Base-by-base conservation (phyloP, 2,113 vertebrate genomes). In the Rhineura floridana region DNA sequence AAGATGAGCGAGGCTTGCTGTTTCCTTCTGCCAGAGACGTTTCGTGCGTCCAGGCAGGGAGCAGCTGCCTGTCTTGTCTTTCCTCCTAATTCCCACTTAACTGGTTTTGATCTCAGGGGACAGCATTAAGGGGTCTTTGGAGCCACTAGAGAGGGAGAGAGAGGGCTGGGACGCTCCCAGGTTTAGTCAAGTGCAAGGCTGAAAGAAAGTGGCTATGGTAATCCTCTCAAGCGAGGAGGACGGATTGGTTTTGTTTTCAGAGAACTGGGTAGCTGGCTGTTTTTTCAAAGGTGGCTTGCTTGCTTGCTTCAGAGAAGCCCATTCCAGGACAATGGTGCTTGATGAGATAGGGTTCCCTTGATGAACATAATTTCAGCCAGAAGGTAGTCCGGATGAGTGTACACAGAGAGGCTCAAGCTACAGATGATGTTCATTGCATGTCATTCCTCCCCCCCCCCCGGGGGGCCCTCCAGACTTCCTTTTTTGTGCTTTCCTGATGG, bases 21-120 rank as follows among this genome's bases (percentile, higher is more conserved):
- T 86, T 94, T 94, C 91, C 93, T 91, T 89, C 91, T 94, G 94
- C 94, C 93, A 87, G 89, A 92, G 86, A 91, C 90, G 91, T 92
- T 95, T 94, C 92, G 90, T 93, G 94, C 94, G 85, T 93, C 82
- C 92, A 90, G 90, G 87, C 89, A 89, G 89, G 93, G 90, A 90
- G 93, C 95, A 95, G 93, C 93, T 94, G 94, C 90, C 93, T 91
- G 77, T 91, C 84, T 85, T 93, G 85, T 17, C 25, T 10, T 44
- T 13, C 17, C 75, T 70, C 85, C 83, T 44, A 11, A 94, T 91
- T 93, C 84, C 52, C 50, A 21, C 36, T 42, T 59, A 39, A 87
- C 83, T 87, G 89, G 87, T 93, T 95, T 94, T 90, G 88, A 94
- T 94, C 93, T 94, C 90, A 89, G 93, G 90, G 91, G 93, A 89